Percentiles rank a stretch among this genome's conserved stretches.
phyloP scores from a whole-genome alignment of 2,113 vertebrate species.

The Apodemus speciosus region DNA sequence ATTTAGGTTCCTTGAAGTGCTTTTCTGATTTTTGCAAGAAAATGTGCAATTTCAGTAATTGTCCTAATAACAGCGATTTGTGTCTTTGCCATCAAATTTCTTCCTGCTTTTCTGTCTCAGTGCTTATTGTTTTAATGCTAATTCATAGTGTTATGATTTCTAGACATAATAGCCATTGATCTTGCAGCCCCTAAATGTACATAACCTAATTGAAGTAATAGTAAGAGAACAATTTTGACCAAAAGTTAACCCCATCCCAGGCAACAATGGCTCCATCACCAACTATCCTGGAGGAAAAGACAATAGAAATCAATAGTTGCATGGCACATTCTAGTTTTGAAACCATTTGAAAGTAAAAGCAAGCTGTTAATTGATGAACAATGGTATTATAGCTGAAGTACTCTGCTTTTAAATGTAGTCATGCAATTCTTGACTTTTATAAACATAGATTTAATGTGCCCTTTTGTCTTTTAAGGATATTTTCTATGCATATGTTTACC shows the following conservation, averaged over 20 bases:
- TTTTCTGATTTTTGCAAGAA: slow-evolving; percentile 44
- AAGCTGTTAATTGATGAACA: neutral
- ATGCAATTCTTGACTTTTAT: neutral
- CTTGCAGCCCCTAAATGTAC: slow-evolving; percentile 38
- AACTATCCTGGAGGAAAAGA: neutral
- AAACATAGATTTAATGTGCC: slow-evolving; percentile 32
- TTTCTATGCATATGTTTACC: slow-evolving; percentile 33
- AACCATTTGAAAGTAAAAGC: slow-evolving; percentile 26
- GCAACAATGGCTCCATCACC: slow-evolving; percentile 32
- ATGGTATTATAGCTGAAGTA: neutral
- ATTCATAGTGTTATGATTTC: slow-evolving; percentile 51
- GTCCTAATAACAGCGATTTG: slow-evolving; percentile 38
- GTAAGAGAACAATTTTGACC: slow-evolving; percentile 29
- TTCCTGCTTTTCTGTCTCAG: neutral
- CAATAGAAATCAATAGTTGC: neutral
- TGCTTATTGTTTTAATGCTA: slow-evolving; percentile 55
- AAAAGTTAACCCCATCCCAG: slow-evolving; percentile 44
- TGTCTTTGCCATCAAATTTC: slow-evolving; percentile 50
- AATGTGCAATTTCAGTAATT: slow-evolving; percentile 57
- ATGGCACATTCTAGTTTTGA: slow-evolving; percentile 22
- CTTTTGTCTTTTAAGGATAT: slow-evolving; percentile 38
- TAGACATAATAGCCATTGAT: slow-evolving; percentile 37
- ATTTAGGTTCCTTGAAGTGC: neutral
- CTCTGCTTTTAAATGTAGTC: slow-evolving; percentile 10
- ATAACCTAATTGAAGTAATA: slow-evolving; percentile 50